phyloP scores from a whole-genome alignment of 2,888 invertebrate genomes.

The Idaea biselata region DNA sequence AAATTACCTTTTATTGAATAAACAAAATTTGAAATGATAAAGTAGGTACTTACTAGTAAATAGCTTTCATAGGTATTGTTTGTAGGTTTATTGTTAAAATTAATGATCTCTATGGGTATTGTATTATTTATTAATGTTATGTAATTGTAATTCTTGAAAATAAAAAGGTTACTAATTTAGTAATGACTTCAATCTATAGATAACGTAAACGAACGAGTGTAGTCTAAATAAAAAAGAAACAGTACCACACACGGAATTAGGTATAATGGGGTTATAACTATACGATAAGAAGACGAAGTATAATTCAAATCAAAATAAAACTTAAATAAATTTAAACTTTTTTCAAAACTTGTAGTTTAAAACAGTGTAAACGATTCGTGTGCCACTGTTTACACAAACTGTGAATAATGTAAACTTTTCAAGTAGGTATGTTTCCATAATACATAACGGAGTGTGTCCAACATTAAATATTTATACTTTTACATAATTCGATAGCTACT shows the following conservation, averaged over 20 bases:
- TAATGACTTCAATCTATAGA: too few species aligned
- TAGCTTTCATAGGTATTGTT: neutral
- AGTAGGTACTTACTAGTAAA: neutral
- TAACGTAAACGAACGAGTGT: too few species aligned
- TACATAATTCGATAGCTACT: neutral
- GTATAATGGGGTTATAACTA: too few species aligned
- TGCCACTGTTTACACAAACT: conserved; percentile 1
- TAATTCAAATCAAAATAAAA: too few species aligned
- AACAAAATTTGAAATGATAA: neutral
- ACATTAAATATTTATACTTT: neutral
- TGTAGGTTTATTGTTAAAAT: neutral
- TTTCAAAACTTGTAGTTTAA: neutral
- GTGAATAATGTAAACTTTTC: neutral
- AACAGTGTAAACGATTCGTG: neutral
- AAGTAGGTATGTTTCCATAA: neutral
- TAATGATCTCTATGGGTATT: neutral
- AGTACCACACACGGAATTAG: too few species aligned
- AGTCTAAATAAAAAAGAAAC: too few species aligned
- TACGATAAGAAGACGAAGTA: too few species aligned
- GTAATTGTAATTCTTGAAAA: too few species aligned
- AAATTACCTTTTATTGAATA: neutral
- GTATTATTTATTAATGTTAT: too few species aligned
- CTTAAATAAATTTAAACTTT: too few species aligned
- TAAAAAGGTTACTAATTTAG: too few species aligned
- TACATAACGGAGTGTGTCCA: neutral